A percentile compares a stretch with the other conserved stretches of the same genome.
Conservation (phyloP, 2,113 vertebrate genomes). For the Microtus richardsoni region DNA sequence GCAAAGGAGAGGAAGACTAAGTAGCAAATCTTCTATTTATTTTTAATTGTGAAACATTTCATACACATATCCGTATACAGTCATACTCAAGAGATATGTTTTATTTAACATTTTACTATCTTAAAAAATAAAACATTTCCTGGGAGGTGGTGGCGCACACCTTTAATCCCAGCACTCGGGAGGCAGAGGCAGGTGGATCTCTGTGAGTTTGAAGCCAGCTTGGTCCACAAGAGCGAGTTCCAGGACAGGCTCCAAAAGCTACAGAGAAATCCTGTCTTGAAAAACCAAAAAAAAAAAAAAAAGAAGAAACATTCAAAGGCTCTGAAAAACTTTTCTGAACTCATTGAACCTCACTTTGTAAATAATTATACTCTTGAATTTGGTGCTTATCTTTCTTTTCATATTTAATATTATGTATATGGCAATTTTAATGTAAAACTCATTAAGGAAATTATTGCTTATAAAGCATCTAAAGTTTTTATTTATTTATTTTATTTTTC, state of each 20-base stretch:
- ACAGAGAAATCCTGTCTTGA: too few species aligned
- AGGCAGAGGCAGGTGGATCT: too few species aligned
- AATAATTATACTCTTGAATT: neutral
- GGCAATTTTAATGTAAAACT: constrained; percentile 4
- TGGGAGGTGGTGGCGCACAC: too few species aligned
- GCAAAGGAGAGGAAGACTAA: constrained; percentile 44
- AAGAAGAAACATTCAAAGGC: neutral
- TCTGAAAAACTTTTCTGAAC: constrained; percentile 20
- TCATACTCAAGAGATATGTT: neutral
- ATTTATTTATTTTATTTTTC: neutral
- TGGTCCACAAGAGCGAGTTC: too few species aligned
- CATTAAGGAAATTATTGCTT: constrained; percentile 32
- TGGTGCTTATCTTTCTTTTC: neutral
- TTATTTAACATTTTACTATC: constrained; percentile 29
- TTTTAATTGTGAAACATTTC: constrained; percentile 61
- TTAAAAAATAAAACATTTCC: too few species aligned
- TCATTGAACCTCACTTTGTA: neutral
- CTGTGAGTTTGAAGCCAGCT: too few species aligned
- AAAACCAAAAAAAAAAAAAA: too few species aligned
- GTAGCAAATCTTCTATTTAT: constrained; percentile 53
- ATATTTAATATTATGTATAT: constrained; percentile 23
- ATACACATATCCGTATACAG: constrained; percentile 24
- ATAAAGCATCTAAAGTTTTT: neutral
- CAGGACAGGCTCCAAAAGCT: too few species aligned
- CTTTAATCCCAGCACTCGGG: too few species aligned